Percentiles rank a stretch among this genome's conserved stretches.
Evolutionary conservation across 2,888 invertebrate genomes (phyloP).

Genomic region (Isoperla grammatica): DNA sequence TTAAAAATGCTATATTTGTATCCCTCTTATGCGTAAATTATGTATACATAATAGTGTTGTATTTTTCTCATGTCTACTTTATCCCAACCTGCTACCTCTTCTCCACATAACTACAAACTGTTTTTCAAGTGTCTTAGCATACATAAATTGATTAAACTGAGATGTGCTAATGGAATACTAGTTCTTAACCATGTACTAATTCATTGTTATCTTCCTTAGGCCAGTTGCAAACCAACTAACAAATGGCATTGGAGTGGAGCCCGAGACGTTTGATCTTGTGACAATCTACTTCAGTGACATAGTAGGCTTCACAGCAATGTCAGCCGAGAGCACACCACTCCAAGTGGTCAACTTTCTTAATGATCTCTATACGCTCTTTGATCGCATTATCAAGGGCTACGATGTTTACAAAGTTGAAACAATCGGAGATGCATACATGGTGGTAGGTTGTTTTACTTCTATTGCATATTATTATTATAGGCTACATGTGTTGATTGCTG

Average conservation of each 20-base stretch:
- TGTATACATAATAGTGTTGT: no score
- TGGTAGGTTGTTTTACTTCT: conserved; percentile 49
- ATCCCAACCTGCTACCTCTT: no score
- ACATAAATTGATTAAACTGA: no score
- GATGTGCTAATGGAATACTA: no score
- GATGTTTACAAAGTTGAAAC: conserved; percentile 98
- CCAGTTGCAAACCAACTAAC: conserved; percentile 85
- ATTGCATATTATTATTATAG: neutral
- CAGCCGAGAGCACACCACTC: conserved; percentile 87
- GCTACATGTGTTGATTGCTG: neutral
- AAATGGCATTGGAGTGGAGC: conserved; percentile 82
- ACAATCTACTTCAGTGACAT: conserved; percentile 98
- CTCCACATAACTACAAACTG: no score
- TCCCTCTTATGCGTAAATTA: no score
- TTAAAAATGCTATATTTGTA: no score
- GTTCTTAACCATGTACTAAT: neutral
- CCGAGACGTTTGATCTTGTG: conserved; percentile 88
- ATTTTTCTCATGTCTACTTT: no score
- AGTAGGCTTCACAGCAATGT: conserved; percentile 94
- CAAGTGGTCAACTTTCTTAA: conserved; percentile 95
- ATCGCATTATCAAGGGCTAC: conserved; percentile 92
- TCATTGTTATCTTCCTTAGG: conserved; percentile 47
- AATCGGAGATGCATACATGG: conserved; percentile 80
- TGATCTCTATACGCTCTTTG: conserved; percentile 95
- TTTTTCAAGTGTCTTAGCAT: no score